A percentile compares a stretch with the other conserved stretches of the same genome.
These are phyloP conservation scores for Tanytarsus gracilentus DNA, from an alignment of 2,888 invertebrate species.

Conservation along the genomic window DNA sequence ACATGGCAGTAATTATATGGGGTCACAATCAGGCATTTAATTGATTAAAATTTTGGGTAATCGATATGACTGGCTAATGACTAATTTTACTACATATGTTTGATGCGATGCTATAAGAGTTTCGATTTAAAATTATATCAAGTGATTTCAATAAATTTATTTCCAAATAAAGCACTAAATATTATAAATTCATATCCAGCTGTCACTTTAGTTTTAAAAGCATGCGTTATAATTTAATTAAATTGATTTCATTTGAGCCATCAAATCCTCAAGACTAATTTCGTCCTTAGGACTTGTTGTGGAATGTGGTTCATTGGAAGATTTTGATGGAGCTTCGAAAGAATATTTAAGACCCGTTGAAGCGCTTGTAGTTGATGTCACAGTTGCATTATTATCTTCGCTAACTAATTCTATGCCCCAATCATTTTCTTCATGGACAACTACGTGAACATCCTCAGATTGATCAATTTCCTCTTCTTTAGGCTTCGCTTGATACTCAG, in stretches of 20 bases:
- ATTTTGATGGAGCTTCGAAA: constrained; percentile 56
- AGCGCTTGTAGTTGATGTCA: constrained; percentile 18
- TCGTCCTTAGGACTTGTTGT: constrained; percentile 46
- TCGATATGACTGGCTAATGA: no score
- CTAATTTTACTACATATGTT: no score
- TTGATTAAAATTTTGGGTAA: no score
- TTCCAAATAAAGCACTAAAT: neutral
- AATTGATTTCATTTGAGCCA: constrained; percentile 85
- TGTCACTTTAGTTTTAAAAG: no score
- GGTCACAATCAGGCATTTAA: no score
- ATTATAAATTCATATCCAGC: neutral
- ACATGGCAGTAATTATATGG: no score
- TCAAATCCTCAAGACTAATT: constrained; percentile 76
- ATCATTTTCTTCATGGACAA: constrained; percentile 80
- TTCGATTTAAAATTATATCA: no score
- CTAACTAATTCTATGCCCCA: constrained; percentile 76
- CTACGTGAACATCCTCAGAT: constrained; percentile 47
- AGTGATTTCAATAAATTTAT: no score
- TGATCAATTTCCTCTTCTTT: constrained; percentile 48
- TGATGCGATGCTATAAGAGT: no score
- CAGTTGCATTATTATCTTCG: constrained; percentile 41
- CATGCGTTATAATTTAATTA: no score
- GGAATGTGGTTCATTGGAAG: constrained; percentile 44
- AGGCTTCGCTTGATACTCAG: constrained; percentile 51
- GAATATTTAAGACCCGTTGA: constrained; percentile 51